Evolutionary conservation across 53 echinoderm and acorn worm species (phyloP).

Genomic region (Pentamera pediparva): DNA sequence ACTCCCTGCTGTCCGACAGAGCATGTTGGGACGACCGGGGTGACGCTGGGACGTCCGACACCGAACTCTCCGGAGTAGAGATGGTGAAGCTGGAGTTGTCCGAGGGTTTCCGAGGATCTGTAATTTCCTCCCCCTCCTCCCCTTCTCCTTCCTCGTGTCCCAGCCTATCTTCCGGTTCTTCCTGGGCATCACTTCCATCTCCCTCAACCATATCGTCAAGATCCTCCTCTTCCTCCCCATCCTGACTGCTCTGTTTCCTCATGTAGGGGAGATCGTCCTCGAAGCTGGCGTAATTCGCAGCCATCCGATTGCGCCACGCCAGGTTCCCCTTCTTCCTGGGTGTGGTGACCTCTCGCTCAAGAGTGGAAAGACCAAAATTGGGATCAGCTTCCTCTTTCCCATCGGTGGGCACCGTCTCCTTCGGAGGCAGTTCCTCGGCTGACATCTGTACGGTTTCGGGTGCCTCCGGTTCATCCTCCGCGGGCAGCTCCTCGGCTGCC

Average conservation of each 20-base stretch:
- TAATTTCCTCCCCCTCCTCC: neutral
- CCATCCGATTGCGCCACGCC: slow-evolving; percentile 44
- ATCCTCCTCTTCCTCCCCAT: slow-evolving; percentile 21
- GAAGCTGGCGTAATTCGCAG: slow-evolving; percentile 54
- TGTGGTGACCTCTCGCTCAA: slow-evolving; percentile 40
- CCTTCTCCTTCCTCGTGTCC: neutral
- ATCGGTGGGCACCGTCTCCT: no score
- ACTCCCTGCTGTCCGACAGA: slow-evolving; percentile 15
- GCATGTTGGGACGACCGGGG: slow-evolving; percentile 20
- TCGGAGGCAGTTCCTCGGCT: neutral
- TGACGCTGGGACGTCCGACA: slow-evolving; percentile 32
- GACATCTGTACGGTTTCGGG: neutral
- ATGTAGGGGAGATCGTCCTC: slow-evolving; percentile 54
- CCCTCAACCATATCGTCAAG: neutral
- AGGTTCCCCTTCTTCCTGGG: slow-evolving; percentile 33
- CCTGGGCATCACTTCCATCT: neutral
- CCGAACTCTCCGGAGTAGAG: slow-evolving; percentile 68
- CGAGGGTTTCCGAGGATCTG: slow-evolving; percentile 29
- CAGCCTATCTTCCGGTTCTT: neutral
- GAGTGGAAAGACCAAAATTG: slow-evolving; percentile 33
- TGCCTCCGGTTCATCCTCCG: slow-evolving; percentile 40
- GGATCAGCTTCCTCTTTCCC: neutral
- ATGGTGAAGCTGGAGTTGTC: slow-evolving; percentile 66
- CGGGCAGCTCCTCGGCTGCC: neutral
- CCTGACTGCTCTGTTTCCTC: neutral